These are phyloP conservation scores for Catocala sponsa DNA, from an alignment of 2,888 invertebrate genomes.

Conservation along the genomic window DNA sequence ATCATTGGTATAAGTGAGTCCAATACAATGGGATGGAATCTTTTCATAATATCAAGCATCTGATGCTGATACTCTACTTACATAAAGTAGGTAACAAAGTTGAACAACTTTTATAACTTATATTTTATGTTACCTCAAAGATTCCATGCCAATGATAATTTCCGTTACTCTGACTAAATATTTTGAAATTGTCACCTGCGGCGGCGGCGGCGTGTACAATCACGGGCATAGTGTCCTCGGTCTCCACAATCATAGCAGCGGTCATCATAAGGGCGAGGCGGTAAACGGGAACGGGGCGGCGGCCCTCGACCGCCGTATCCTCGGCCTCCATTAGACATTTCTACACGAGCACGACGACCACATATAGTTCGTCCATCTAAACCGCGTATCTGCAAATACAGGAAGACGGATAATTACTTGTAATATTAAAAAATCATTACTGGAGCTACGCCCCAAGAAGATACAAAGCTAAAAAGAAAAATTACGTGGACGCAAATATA, in stretches of 20 bases:
- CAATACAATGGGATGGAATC: conserved; percentile 77
- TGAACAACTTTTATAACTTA: neutral
- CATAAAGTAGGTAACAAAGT: neutral
- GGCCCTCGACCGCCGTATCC: conserved; percentile 87
- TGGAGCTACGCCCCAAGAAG: no score
- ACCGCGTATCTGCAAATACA: conserved; percentile 78
- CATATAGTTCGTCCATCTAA: conserved; percentile 94
- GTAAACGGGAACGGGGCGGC: conserved; percentile 87
- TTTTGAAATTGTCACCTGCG: conserved; percentile 73
- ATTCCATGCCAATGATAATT: conserved; percentile 63
- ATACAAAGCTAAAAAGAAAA: no score
- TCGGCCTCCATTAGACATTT: conserved; percentile 96
- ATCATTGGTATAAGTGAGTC: conserved; percentile 86
- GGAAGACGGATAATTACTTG: neutral
- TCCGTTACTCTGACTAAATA: conserved; percentile 22
- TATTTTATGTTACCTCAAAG: conserved; percentile 54
- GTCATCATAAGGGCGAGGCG: conserved; percentile 96
- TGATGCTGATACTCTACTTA: neutral
- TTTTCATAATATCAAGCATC: conserved; percentile 48
- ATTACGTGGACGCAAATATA: no score
- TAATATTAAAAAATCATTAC: neutral
- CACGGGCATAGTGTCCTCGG: conserved; percentile 97
- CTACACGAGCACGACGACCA: conserved; percentile 96
- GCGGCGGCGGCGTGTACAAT: conserved; percentile 93
- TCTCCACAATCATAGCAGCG: conserved; percentile 98